A percentile compares a stretch with the other conserved stretches of the same genome.
Conservation (phyloP, 2,888 invertebrate genomes). For the Scaptomyza tumidula region DNA sequence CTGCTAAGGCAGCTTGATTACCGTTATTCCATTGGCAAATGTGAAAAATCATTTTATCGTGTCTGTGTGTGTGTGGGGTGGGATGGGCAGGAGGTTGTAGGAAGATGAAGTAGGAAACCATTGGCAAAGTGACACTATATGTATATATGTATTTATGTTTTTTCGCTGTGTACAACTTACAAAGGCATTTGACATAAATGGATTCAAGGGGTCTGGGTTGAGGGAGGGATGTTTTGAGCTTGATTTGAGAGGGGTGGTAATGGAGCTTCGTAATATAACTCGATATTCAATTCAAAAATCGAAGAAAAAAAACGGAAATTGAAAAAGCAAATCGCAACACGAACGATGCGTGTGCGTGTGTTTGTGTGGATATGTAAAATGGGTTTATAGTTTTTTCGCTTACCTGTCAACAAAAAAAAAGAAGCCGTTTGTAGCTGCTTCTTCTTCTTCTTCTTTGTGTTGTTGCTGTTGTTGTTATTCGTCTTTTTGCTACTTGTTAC, state of each 20-base stretch:
- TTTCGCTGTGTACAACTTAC: constrained; percentile 44
- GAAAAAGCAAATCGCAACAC: constrained; percentile 26
- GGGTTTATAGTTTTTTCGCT: constrained; percentile 22
- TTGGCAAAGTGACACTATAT: constrained; percentile 37
- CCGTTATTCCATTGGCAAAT: constrained; percentile 36
- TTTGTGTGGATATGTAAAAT: constrained; percentile 13
- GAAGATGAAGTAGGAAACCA: constrained; percentile 11
- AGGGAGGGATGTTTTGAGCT: background rate
- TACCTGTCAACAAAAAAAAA: constrained; percentile 38
- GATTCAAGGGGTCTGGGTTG: too few species aligned
- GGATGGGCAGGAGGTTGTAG: background rate
- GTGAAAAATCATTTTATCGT: constrained; percentile 6
- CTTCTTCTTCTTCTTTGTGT: background rate
- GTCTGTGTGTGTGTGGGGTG: background rate
- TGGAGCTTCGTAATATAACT: background rate
- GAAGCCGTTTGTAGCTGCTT: constrained; percentile 11
- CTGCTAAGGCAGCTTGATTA: constrained; percentile 13
- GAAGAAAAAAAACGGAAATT: constrained; percentile 33
- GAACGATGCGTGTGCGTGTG: too few species aligned
- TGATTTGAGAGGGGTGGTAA: background rate
- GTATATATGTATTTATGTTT: background rate
- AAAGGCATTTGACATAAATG: constrained; percentile 27
- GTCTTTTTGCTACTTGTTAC: background rate
- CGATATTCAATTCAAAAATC: constrained; percentile 26
- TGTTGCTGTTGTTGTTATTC: too few species aligned